Evolutionary conservation across 2,888 invertebrate species (phyloP).

Genomic region (Corbicula japonica): DNA sequence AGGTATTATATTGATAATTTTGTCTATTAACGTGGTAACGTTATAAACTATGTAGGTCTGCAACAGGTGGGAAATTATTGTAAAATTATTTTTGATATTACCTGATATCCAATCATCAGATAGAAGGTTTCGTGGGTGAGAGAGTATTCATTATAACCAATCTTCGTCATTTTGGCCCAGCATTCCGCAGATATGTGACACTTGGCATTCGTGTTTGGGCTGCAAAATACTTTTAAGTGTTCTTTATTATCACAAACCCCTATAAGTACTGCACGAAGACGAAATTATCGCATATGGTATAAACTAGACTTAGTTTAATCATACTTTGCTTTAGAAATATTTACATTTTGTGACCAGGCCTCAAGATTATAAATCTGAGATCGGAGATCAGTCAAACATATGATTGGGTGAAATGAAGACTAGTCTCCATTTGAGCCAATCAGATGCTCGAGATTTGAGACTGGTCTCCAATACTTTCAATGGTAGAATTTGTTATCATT

Average conservation of each 20-base stretch:
- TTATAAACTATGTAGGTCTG: no score
- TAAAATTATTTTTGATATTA: no score
- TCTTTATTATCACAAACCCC: not conserved
- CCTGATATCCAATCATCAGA: conserved; percentile 82
- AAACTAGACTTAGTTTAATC: not conserved
- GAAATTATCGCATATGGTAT: not conserved
- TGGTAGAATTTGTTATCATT: no score
- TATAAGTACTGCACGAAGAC: not conserved
- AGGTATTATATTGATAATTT: no score
- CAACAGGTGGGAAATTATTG: no score
- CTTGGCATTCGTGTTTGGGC: conserved; percentile 65
- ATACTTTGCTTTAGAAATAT: not conserved
- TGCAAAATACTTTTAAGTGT: conserved; percentile 41
- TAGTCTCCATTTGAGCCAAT: no score
- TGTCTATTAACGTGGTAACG: no score
- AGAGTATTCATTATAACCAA: conserved; percentile 82
- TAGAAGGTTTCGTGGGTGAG: conserved; percentile 85
- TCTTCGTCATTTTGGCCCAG: conserved; percentile 82
- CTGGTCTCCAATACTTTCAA: no score
- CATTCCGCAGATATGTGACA: conserved; percentile 81
- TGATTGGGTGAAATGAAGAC: no score
- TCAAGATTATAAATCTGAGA: no score
- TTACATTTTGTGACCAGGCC: not conserved
- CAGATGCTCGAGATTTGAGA: no score
- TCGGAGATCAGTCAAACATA: no score